Evolutionary conservation across 2,113 vertebrate genomes (phyloP).

Genomic region (Bolborhynchus lineola): DNA sequence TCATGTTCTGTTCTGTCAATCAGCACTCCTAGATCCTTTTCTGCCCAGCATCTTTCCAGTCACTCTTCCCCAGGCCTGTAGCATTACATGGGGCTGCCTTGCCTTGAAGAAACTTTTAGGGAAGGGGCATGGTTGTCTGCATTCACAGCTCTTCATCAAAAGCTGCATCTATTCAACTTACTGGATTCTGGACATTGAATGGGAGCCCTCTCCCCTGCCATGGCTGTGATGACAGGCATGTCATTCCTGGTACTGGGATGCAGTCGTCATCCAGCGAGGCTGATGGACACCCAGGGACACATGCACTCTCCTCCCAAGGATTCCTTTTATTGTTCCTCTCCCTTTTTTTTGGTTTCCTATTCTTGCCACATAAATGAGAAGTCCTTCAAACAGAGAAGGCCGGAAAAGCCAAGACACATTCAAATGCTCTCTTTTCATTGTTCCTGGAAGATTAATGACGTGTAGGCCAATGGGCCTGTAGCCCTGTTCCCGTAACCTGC

Average conservation of each 20-base stretch:
- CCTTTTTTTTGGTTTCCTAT: not conserved
- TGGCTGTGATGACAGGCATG: not conserved
- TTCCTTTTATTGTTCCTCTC: slow-evolving; percentile 15
- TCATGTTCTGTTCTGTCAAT: fast-evolving
- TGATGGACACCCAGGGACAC: not conserved
- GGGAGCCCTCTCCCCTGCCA: not conserved
- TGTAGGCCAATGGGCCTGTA: not conserved
- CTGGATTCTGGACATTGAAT: not conserved
- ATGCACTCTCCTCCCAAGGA: not conserved
- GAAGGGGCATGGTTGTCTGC: not conserved
- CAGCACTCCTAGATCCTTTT: not conserved
- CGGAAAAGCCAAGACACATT: slow-evolving; percentile 55
- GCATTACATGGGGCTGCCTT: not conserved
- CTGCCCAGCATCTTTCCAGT: not conserved
- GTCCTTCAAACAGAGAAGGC: slow-evolving; percentile 40
- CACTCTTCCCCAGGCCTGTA: fast-evolving
- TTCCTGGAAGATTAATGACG: slow-evolving; percentile 61
- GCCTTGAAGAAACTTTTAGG: not conserved
- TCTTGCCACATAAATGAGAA: slow-evolving; percentile 33
- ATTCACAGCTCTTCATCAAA: not conserved
- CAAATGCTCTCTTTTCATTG: slow-evolving; percentile 58
- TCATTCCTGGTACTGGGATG: not conserved
- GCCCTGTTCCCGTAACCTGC: slow-evolving; percentile 46
- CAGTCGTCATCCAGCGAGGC: not conserved
- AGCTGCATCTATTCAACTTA: not conserved